Evolutionary conservation across 2,888 invertebrate genomes (phyloP).

Genomic region (Acanthosoma haemorrhoidale): DNA sequence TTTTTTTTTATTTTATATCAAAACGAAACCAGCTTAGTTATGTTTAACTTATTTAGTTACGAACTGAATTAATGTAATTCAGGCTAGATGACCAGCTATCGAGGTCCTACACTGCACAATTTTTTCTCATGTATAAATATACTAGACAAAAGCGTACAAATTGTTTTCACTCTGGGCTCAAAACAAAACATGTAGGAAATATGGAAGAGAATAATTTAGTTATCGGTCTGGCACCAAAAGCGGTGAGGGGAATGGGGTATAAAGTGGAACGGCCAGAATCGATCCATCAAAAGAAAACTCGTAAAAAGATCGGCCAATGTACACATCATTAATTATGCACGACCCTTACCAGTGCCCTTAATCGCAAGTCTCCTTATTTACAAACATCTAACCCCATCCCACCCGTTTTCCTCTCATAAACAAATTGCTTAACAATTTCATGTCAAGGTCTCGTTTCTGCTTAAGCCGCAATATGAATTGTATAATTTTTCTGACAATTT

Average conservation of each 20-base stretch:
- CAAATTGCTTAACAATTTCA: neutral
- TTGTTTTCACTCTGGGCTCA: too few species aligned
- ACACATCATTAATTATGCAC: slow-evolving; percentile 12
- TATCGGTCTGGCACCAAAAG: neutral
- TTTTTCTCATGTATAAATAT: too few species aligned
- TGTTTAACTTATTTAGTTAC: too few species aligned
- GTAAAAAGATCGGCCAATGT: slow-evolving; percentile 5
- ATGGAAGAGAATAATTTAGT: neutral
- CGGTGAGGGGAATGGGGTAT: neutral
- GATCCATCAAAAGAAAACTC: slow-evolving; percentile 3
- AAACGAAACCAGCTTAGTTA: too few species aligned
- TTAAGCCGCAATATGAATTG: too few species aligned
- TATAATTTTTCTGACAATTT: neutral
- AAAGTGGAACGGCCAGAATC: neutral
- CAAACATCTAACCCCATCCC: neutral
- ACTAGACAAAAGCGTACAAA: too few species aligned
- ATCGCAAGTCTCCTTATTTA: neutral
- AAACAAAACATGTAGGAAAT: neutral
- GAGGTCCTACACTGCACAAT: too few species aligned
- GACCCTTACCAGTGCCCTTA: neutral
- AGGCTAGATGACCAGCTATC: too few species aligned
- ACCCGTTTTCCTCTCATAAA: neutral
- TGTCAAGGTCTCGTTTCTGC: too few species aligned
- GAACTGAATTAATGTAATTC: too few species aligned
- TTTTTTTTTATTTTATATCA: too few species aligned